A percentile compares a stretch with the other conserved stretches of the same genome.
Evolutionary conservation across 2,888 invertebrate genomes (phyloP).

Genomic region (Melanargia galathea): DNA sequence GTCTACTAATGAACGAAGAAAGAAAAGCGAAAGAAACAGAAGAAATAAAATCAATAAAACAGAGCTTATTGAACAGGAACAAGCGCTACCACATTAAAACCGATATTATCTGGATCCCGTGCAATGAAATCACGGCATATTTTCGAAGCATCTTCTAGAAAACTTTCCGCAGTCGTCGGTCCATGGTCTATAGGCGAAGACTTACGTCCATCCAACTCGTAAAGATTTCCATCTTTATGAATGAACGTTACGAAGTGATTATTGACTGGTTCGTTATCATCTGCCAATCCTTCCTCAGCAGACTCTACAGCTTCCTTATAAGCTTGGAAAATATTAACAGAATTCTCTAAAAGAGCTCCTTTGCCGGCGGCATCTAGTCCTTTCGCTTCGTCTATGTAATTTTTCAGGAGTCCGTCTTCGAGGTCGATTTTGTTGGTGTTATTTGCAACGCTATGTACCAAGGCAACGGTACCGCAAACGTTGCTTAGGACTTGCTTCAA

Average conservation of each 20-base stretch:
- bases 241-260: slow-evolving; percentile 95
- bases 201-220: slow-evolving; percentile 88
- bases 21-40: background rate
- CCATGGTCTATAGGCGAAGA: slow-evolving; percentile 92
- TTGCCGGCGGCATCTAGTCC: slow-evolving; percentile 86
- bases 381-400: slow-evolving; percentile 87
- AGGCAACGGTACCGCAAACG: slow-evolving; percentile 97
- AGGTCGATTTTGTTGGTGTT: slow-evolving; percentile 88
- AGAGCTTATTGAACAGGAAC: slow-evolving; percentile 70
- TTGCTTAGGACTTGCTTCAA: slow-evolving; percentile 94
- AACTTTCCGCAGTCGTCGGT: slow-evolving; percentile 85
- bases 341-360: slow-evolving; percentile 88
- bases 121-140: slow-evolving; percentile 92
- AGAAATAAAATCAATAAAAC: background rate
- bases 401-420: slow-evolving; percentile 87
- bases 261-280: slow-evolving; percentile 82
- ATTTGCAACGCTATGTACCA: slow-evolving; percentile 96
- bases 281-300: slow-evolving; percentile 77
- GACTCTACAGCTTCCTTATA: slow-evolving; percentile 90
- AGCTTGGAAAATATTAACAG: slow-evolving; percentile 86
- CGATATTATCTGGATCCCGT: slow-evolving; percentile 91
- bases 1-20: background rate
- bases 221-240: slow-evolving; percentile 89
- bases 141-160: slow-evolving; percentile 91
- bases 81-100: slow-evolving; percentile 93